A percentile compares a stretch with the other conserved stretches of the same genome.
phyloP scores from a whole-genome alignment of 1,140 invertebrate species.

The Papilio glaucus region DNA sequence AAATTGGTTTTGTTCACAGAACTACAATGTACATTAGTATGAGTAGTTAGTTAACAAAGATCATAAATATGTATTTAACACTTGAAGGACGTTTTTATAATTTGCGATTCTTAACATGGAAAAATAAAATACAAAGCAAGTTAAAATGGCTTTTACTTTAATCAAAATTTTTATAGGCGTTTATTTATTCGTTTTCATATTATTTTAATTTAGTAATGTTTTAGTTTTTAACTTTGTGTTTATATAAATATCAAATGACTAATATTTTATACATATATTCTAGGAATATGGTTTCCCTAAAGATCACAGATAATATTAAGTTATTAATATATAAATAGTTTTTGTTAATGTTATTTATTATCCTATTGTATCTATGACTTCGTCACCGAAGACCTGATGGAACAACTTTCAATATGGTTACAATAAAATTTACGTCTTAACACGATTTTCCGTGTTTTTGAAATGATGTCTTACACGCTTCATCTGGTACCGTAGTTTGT shows the following conservation, averaged over 20 bases:
- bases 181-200: too few species aligned
- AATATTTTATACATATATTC: too few species aligned
- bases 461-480: background rate
- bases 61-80: slow-evolving; percentile 11
- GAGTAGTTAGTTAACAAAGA: slow-evolving; percentile 10
- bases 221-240: too few species aligned
- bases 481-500: slow-evolving; percentile 11
- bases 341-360: background rate
- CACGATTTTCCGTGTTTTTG: background rate
- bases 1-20: too few species aligned
- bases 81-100: slow-evolving; percentile 2
- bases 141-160: slow-evolving; percentile 2
- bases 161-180: too few species aligned
- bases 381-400: background rate
- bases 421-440: background rate
- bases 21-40: slow-evolving; percentile 9
- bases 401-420: too few species aligned
- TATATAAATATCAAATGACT: too few species aligned
- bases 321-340: background rate
- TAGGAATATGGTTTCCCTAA: too few species aligned
- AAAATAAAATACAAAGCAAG: slow-evolving; percentile 3
- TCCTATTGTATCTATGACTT: background rate
- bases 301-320: too few species aligned
- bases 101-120: background rate
- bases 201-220: too few species aligned